phyloP scores from a whole-genome alignment of 1,140 invertebrate genomes.

The Bombyx mori region DNA sequence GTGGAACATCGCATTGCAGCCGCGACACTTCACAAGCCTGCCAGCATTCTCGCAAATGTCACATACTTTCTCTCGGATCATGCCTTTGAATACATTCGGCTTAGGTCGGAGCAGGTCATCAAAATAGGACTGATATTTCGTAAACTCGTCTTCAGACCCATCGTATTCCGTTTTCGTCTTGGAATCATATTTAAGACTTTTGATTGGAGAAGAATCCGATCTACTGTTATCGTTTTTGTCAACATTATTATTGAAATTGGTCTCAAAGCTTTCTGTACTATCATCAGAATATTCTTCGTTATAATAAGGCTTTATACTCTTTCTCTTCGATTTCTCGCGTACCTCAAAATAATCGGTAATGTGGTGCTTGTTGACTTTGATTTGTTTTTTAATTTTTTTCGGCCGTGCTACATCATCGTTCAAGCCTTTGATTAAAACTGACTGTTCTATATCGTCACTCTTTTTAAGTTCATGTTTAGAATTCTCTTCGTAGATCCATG shows the following conservation, averaged over 20 bases:
- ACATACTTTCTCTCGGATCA: slow-evolving; percentile 75
- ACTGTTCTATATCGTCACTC: slow-evolving; percentile 43
- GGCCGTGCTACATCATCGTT: slow-evolving; percentile 21
- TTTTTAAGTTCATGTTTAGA: slow-evolving; percentile 43
- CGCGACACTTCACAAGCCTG: slow-evolving; percentile 76
- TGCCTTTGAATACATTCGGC: slow-evolving; percentile 74
- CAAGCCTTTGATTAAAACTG: slow-evolving; percentile 48
- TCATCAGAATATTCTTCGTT: slow-evolving; percentile 55
- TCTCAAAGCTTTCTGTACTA: slow-evolving; percentile 41
- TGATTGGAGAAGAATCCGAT: not conserved
- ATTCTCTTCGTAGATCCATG: slow-evolving; percentile 68
- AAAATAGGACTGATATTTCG: slow-evolving; percentile 32
- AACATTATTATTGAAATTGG: slow-evolving; percentile 21
- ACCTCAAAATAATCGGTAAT: slow-evolving; percentile 16
- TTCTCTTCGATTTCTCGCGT: slow-evolving; percentile 55
- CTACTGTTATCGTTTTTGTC: not conserved
- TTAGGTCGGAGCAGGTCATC: slow-evolving; percentile 44
- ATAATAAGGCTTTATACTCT: slow-evolving; percentile 39
- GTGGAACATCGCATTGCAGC: slow-evolving; percentile 73
- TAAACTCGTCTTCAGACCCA: slow-evolving; percentile 5
- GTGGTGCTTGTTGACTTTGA: slow-evolving; percentile 38
- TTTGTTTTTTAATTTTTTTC: slow-evolving; percentile 38
- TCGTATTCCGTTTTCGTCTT: not conserved
- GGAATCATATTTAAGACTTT: too few relatives aligned
- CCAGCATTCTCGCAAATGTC: slow-evolving; percentile 76